Evolutionary conservation across 2,113 vertebrate species (phyloP), one percentile per base, ranked within the genome.

Genomic region (Spea bombifrons): DNA sequence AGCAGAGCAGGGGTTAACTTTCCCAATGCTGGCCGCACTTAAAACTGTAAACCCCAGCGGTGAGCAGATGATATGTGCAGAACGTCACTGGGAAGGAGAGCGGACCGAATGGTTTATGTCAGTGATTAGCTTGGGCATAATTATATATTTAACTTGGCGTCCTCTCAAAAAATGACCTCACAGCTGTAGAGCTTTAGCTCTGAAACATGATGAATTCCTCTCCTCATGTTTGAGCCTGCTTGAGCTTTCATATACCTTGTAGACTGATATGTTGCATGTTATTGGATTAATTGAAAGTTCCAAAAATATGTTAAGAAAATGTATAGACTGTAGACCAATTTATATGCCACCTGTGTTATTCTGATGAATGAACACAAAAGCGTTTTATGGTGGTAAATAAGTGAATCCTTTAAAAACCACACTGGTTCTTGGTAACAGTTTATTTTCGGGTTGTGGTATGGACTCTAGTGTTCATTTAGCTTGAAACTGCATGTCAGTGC

Each of bases 91-190:
- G 65, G 71, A 67, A 6, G 64, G 78, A 74, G 71, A 44, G 13
- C 9, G 53, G n/a, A 17, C 46, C 43, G 77, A 61, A 73, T 68
- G 78, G 78, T 80, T 80, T 80, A 80, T 80, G 71, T 80, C 71
- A 73, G 17, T 80, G 71, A 80, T 80, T 74, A 74, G 71, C 65
- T 74, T 55, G 78, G 78, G 71, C 45, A 74, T 67, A 80, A 74
- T 80, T 73, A 72, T 80, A 67, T 80, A 73, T 80, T 80, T 80
- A 67, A 49, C 71, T 80, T 80, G 78, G 78, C 71, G 13, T 48
- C 4, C 17, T 49, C 64, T 43, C 71, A 74, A 73, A 30, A 13
- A 57, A 68, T 74, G 78, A 80, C 78, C 71, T 74, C 78, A 80
- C 46, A 4, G 6, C 78, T 61, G 71, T n/a, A 68, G 15, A 57